Evolutionary conservation across 2,113 vertebrate species (phyloP), one percentile per base, ranked within the genome.

Genomic region (Corvus hawaiiensis): DNA sequence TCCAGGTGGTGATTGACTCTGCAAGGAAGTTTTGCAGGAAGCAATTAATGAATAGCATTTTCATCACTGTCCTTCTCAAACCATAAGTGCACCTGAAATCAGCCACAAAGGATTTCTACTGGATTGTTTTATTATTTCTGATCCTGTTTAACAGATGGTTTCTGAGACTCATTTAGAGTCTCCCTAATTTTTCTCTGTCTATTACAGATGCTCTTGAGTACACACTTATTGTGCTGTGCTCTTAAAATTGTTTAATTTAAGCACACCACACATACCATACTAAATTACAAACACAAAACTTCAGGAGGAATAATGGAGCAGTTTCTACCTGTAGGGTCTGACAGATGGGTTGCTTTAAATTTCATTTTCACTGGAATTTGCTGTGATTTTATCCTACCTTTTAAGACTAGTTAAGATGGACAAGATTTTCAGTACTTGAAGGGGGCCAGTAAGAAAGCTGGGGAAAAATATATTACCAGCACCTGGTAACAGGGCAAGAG

Each of bases 111-210:
- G 63, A 77, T 71, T 93, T 93, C 8, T 14, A 35, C 16, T 51
- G 56, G 35, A 82, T 27, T 1, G 0, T 67, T 61, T 76, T 71
- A 77, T 89, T 79, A 87, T 76, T 87, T 91, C 75, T 88, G 35
- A 83, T 83, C 13, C 56, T 58, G 9, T 79, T 51, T 93, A 91
- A 66, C 43, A 90, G 71, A 80, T 67, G 73, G 72, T 48, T 90
- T 66, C 43, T 91, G 30, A 54, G 46, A 52, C 11, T 69, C 11
- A 63, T 43, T 88, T 63, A 90, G 35, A 61, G 9, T 21, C 17
- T 94, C 39, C 22, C 26, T 91, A 80, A 93, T 95, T 93, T 83
- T 63, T 95, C 81, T 93, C 59, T 95, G 71, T 73, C 84, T 88
- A 24, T 77, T 96, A 79, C 5, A 17, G 46, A 71, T 52, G 33